These are phyloP conservation scores for Conus canariensis DNA, from an alignment of 2,888 invertebrate genomes.

Conservation along the genomic window DNA sequence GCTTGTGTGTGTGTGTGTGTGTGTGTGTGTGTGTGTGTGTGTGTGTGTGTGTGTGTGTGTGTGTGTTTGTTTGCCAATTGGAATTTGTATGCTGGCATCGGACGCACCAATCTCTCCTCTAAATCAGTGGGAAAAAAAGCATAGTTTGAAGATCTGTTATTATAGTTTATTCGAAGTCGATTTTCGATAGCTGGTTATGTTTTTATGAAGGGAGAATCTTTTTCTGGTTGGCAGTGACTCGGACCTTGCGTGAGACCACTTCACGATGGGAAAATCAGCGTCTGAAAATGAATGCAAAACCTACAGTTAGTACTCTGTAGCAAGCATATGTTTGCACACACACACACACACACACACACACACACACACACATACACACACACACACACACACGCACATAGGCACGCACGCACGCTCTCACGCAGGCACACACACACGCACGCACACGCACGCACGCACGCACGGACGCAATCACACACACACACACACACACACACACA, in stretches of 20 bases:
- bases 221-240: no score
- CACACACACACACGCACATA: background rate
- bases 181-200: no score
- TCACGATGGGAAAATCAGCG: no score
- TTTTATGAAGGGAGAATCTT: no score
- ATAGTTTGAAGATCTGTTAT: no score
- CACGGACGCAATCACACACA: background rate
- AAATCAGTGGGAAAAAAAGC: no score
- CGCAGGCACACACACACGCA: background rate
- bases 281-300: no score
- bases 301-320: no score
- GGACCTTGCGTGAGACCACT: no score
- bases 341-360: background rate
- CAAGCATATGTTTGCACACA: background rate
- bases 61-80: background rate
- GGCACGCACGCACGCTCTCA: background rate
- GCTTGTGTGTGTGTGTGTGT: background rate
- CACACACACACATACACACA: background rate
- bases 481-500: background rate
- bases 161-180: no score
- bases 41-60: slow-evolving; percentile 13
- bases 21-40: slow-evolving; percentile 14
- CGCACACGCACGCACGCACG: background rate
- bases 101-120: no score
- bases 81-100: no score